Evolutionary conservation across 2,888 invertebrate species (phyloP).

Genomic region (Pachliopta kotzebuea): DNA sequence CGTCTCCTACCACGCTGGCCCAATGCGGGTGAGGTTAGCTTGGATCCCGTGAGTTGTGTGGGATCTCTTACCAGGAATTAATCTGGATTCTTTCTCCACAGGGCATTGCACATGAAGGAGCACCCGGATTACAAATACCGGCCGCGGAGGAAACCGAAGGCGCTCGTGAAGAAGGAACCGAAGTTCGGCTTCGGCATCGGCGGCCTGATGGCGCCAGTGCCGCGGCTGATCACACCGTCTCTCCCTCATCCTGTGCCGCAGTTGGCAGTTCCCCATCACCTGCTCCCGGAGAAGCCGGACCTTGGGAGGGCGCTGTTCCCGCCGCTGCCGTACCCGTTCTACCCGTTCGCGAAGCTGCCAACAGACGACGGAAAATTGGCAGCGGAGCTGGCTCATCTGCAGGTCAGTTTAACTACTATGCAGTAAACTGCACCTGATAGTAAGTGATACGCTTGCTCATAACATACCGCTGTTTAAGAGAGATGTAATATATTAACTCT

Average conservation of each 20-base stretch:
- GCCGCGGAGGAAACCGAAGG: slow-evolving; percentile 92
- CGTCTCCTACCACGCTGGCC: too few species aligned
- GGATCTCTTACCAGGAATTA: too few species aligned
- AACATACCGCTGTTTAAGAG: too few species aligned
- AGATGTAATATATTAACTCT: too few species aligned
- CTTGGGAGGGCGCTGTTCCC: slow-evolving; percentile 85
- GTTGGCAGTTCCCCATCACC: slow-evolving; percentile 70
- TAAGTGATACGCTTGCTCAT: too few species aligned
- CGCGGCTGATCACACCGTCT: slow-evolving; percentile 69
- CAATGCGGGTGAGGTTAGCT: too few species aligned
- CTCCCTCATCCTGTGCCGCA: slow-evolving; percentile 70
- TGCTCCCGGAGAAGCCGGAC: slow-evolving; percentile 82
- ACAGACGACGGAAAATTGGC: slow-evolving; percentile 81
- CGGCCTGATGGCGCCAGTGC: slow-evolving; percentile 82
- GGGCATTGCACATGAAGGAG: slow-evolving; percentile 95
- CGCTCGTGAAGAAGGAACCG: slow-evolving; percentile 89
- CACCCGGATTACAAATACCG: slow-evolving; percentile 96
- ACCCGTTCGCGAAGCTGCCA: slow-evolving; percentile 82
- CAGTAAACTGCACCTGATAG: too few species aligned
- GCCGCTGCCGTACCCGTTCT: slow-evolving; percentile 85
- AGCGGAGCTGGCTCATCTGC: slow-evolving; percentile 85
- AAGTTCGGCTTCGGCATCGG: slow-evolving; percentile 86
- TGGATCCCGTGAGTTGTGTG: too few species aligned
- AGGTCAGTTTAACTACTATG: slow-evolving; percentile 59
- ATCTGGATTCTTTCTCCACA: slow-evolving; percentile 56